Evolutionary conservation across 92 coral and sea anemone genomes (phyloP).

Genomic region (Micromussa lordhowensis): DNA sequence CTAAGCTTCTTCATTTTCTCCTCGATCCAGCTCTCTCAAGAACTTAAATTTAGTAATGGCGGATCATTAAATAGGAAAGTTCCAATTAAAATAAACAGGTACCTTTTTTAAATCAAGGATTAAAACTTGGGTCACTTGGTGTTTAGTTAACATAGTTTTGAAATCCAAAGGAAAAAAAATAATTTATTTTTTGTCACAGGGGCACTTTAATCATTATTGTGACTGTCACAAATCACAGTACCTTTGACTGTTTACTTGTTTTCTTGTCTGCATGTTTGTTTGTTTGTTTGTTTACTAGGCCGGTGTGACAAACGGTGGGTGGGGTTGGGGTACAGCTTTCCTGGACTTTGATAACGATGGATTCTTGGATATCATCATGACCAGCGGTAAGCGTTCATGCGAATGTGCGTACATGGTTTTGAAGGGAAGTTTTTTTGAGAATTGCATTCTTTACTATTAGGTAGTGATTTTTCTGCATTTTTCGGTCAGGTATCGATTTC

Average conservation of each 20-base stretch:
- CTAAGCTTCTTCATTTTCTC: neutral
- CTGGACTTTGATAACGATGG: conserved; percentile 92
- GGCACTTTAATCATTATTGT: too few relatives aligned
- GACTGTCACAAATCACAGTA: neutral
- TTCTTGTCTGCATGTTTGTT: neutral
- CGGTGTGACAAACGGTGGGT: conserved; percentile 88
- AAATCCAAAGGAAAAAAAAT: too few relatives aligned
- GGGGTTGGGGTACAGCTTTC: conserved; percentile 99
- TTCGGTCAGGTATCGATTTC: conserved; percentile 72
- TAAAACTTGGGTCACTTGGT: too few relatives aligned
- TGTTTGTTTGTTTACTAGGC: conserved; percentile 56
- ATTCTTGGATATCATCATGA: conserved; percentile 82
- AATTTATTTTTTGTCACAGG: too few relatives aligned
- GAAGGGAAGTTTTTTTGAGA: neutral
- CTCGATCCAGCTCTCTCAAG: too few relatives aligned
- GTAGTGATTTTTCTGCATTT: neutral
- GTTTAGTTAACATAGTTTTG: too few relatives aligned
- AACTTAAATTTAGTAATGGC: too few relatives aligned
- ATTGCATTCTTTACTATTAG: neutral
- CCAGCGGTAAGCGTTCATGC: conserved; percentile 69
- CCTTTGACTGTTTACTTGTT: neutral
- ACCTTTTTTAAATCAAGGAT: too few relatives aligned
- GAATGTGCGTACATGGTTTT: neutral
- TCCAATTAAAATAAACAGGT: too few relatives aligned
- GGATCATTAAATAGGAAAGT: too few relatives aligned